Percentiles rank a stretch among this genome's conserved stretches.
These are phyloP conservation scores for Drosophila anceps DNA, from an alignment of 2,888 invertebrate genomes.

Conservation along the genomic window DNA sequence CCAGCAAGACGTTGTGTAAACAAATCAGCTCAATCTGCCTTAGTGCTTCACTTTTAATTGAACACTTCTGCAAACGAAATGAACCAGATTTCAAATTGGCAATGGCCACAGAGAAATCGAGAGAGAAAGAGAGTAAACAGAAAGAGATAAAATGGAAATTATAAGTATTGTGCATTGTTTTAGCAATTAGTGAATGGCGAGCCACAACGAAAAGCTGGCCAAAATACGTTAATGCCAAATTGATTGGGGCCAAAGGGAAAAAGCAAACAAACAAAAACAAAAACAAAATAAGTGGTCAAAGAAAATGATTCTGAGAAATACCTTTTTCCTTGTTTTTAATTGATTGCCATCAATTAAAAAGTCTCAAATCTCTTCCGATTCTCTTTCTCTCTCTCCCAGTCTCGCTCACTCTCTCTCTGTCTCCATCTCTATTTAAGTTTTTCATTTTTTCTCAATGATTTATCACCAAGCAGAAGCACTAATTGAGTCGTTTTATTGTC, in stretches of 20 bases:
- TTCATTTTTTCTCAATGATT: constrained; percentile 10
- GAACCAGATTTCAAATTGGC: constrained; percentile 20
- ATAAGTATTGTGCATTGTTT: constrained; percentile 55
- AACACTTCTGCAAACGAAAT: constrained; percentile 14
- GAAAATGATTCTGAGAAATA: constrained; percentile 10
- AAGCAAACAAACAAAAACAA: too few relatives aligned
- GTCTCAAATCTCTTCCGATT: neutral
- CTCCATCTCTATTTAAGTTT: neutral
- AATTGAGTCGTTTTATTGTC: constrained; percentile 42
- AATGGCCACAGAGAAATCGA: neutral
- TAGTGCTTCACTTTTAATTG: constrained; percentile 50
- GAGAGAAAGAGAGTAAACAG: neutral
- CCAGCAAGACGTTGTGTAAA: constrained; percentile 24
- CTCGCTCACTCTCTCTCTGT: neutral
- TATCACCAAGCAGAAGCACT: constrained; percentile 13
- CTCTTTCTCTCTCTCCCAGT: neutral
- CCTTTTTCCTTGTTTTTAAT: constrained; percentile 16
- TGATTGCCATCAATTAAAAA: constrained; percentile 18
- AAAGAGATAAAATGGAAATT: constrained; percentile 49
- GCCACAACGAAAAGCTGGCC: neutral
- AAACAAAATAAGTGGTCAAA: constrained; percentile 6
- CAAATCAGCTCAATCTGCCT: constrained; percentile 37
- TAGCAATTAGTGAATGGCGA: constrained; percentile 48
- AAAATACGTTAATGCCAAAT: constrained; percentile 46
- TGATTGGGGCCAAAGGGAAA: constrained; percentile 44